Percentiles rank a stretch among this genome's conserved stretches.
These are phyloP conservation scores for Drosophila sulfurigaster DNA, from an alignment of 1,140 invertebrate species.

Conservation along the genomic window DNA sequence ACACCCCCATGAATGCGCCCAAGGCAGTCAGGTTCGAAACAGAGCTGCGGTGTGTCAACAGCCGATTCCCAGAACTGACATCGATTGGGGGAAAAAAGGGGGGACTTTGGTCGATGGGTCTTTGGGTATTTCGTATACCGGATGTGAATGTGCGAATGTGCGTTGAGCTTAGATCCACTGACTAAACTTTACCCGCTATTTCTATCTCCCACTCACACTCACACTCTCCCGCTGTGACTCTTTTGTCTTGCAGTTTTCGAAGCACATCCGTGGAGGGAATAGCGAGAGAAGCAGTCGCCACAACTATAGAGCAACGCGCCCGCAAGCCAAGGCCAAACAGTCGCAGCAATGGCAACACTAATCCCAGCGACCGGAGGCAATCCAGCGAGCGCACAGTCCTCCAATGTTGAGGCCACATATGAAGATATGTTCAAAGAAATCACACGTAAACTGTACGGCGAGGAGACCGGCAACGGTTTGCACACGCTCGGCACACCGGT, in stretches of 20 bases:
- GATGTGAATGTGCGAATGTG: constrained; percentile 52
- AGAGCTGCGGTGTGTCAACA: constrained; percentile 63
- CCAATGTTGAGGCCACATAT: constrained; percentile 85
- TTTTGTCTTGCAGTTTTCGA: constrained; percentile 55
- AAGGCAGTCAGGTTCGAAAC: constrained; percentile 46
- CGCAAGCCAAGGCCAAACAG: constrained; percentile 71
- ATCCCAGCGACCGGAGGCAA: constrained; percentile 77
- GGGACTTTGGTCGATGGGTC: constrained; percentile 4
- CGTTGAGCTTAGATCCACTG: constrained; percentile 45
- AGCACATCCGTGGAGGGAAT: constrained; percentile 62
- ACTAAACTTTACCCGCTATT: constrained; percentile 42
- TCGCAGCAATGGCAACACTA: constrained; percentile 83
- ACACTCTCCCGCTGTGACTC: not conserved
- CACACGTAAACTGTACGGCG: constrained; percentile 94
- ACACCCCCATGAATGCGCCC: constrained; percentile 10
- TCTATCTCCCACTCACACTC: constrained; percentile 3
- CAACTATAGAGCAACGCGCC: constrained; percentile 55
- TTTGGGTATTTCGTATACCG: constrained; percentile 61
- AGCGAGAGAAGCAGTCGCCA: constrained; percentile 68
- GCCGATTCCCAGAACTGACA: constrained; percentile 61
- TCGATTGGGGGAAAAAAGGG: constrained; percentile 27
- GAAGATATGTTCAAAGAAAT: constrained; percentile 90
- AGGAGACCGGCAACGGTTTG: constrained; percentile 89
- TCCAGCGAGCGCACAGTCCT: constrained; percentile 77
- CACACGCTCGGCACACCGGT: constrained; percentile 84